These are phyloP conservation scores for Tinea pellionella DNA, from an alignment of 2,888 invertebrate species.

Conservation along the genomic window DNA sequence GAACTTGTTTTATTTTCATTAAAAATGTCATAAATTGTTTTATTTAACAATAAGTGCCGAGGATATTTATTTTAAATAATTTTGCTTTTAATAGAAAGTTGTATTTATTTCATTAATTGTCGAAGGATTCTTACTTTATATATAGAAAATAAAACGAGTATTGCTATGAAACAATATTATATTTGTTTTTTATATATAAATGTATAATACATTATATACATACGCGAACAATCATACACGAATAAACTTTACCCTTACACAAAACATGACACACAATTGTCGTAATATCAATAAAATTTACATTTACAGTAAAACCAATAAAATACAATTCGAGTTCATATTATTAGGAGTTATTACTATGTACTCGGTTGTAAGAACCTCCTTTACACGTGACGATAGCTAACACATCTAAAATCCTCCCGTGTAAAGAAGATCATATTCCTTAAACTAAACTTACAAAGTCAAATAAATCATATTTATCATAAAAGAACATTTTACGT, in stretches of 20 bases:
- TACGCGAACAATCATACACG: conserved; percentile 18
- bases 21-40: no score
- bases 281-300: conserved; percentile 10
- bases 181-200: conserved; percentile 12
- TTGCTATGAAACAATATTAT: conserved; percentile 15
- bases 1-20: no score
- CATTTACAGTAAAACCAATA: conserved; percentile 10
- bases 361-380: neutral
- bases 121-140: no score
- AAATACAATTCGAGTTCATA: conserved; percentile 4
- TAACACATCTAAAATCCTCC: neutral
- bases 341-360: neutral
- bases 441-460: neutral
- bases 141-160: conserved; percentile 10
- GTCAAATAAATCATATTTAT: neutral
- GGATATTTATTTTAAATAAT: no score
- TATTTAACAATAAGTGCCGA: no score
- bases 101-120: no score
- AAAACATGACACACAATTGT: conserved; percentile 11
- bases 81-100: no score
- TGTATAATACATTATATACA: conserved; percentile 58
- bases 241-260: conserved; percentile 10
- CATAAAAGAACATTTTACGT: neutral
- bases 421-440: neutral
- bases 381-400: neutral